phyloP scores from a whole-genome alignment of 2,113 vertebrate genomes.

The Piprites chloris region DNA sequence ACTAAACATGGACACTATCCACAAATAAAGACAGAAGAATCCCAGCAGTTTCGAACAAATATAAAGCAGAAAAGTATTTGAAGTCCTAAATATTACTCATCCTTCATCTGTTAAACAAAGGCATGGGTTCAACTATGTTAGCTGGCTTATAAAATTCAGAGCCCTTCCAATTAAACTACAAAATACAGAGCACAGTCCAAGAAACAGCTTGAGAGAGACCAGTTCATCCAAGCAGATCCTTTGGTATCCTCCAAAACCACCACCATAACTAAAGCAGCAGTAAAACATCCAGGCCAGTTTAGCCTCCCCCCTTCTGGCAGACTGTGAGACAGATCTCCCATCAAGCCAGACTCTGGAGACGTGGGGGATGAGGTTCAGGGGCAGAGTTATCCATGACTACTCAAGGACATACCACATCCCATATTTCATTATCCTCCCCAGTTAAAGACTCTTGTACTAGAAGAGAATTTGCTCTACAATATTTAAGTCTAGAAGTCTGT shows the following conservation, averaged over 20 bases:
- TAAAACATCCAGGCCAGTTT: not conserved
- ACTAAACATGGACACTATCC: not conserved
- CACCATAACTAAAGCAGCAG: not conserved
- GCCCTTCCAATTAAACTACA: not conserved
- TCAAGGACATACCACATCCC: not conserved
- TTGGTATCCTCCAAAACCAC: not conserved
- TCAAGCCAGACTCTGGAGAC: accelerated
- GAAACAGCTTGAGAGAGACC: not conserved
- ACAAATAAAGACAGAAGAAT: not conserved
- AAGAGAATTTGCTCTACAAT: not conserved
- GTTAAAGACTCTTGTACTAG: not conserved
- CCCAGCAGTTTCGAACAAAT: not conserved
- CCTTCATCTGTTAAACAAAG: not conserved
- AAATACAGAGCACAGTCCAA: not conserved
- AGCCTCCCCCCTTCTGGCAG: not conserved
- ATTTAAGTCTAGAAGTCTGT: not conserved
- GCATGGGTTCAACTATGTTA: constrained; percentile 31
- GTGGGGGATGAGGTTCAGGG: not conserved
- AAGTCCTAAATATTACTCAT: constrained; percentile 10
- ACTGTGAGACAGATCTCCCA: not conserved
- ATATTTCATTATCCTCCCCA: not conserved
- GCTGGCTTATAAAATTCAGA: not conserved
- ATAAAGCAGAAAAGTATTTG: not conserved
- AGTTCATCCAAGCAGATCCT: not conserved
- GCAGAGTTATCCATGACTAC: not conserved